Evolutionary conservation across 1,140 invertebrate species (phyloP), one percentile per base, ranked within the genome.

Genomic region (Nautilus pompilius): DNA sequence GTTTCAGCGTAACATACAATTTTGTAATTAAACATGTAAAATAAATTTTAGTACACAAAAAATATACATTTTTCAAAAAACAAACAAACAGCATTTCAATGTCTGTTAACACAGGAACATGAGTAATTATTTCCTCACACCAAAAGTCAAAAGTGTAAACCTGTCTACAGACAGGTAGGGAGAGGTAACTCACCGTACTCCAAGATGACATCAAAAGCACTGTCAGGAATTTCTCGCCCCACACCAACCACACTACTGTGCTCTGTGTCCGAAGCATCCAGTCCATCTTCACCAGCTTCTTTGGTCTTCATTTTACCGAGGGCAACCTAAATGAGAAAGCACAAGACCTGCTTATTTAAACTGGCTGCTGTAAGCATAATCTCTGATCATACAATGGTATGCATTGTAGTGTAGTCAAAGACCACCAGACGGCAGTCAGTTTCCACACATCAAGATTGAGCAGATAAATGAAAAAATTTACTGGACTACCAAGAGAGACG

Each of bases 301-400:
- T 69, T n/a, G 32, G 69, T 68, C 45, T 74, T 77, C 5, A 66
- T 58, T 46, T 79, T 75, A 17, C 82, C 83, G 15, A 84, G 67
- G 22, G 76, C 78, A 62, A 83, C 80, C 73, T 77, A 57, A 20
- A 33, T 64, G 34, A 60, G 45, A 49, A 58, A 28, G 32, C 41
- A 59, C 55, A 8, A 57, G 24, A 22, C 41, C 22, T 46, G 29
- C 34, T 5, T 10, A 22, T 3, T 46, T 1, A 26, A 30, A 58
- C 22, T 41, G 34, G 17, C 49, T 59, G 8, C 36, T 33, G 41
- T 32, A 15, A 41, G 29, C 45, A 49, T 13, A 17, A 34, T 58
- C 41, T 29, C 10, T 13, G 24, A 2, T 53, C 60, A 32, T 15
- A 48, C 49, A 2, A 55, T 28, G n/a, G 5, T 6, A 4, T 33